Base-by-base conservation (phyloP, 2,113 vertebrate species). In the human (Homo sapiens) region DNA sequence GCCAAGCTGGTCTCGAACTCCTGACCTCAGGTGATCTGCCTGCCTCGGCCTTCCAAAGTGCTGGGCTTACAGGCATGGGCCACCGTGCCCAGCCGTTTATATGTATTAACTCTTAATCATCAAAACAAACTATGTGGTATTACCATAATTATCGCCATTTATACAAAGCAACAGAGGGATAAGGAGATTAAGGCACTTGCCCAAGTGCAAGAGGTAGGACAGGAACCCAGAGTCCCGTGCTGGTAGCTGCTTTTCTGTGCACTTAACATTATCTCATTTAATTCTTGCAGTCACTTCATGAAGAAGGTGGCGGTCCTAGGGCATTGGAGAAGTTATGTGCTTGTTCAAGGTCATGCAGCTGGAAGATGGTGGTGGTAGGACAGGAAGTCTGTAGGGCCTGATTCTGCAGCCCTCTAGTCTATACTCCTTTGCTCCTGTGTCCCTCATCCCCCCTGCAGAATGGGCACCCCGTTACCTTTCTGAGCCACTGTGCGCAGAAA, bases 401-500 rank as follows among this genome's bases (percentile, higher is more conserved):
- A 50, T 72, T n/a, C 35, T 48, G 4, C 12, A 35, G 38, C 52
- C 68, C 78, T 72, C 22, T 52, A 45, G 4, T 0, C 52, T 55
- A 55, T 18, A 0, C 52, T n/a, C 76, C 14, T 88, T 81, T 55
- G 23, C 70, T 43, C 23, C 45, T 35, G 17, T 30, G n/a, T 73
- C 80, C 75, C 55, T 78, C 18, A 20, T 57, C 59, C 43, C 38
- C 52, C 75, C 22, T 38, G 45, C 32, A 57, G 57, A 61, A 43
- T 2, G 22, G 35, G 17, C 55, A 30, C 68, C 38, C 72, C 11
- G 2, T 98, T 98, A 98, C 98, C 98, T 9, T 98, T 98, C 45
- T 98, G 98, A 50, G 98, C 97, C 82, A 98, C 97, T 8, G 98
- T 98, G 75, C 98, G 94, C 90, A 98, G 89, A 92, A 98, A 98